Evolutionary conservation across 1,140 invertebrate species (phyloP), one percentile per base, ranked within the genome.

Genomic region (Tetramorium alpestre): DNA sequence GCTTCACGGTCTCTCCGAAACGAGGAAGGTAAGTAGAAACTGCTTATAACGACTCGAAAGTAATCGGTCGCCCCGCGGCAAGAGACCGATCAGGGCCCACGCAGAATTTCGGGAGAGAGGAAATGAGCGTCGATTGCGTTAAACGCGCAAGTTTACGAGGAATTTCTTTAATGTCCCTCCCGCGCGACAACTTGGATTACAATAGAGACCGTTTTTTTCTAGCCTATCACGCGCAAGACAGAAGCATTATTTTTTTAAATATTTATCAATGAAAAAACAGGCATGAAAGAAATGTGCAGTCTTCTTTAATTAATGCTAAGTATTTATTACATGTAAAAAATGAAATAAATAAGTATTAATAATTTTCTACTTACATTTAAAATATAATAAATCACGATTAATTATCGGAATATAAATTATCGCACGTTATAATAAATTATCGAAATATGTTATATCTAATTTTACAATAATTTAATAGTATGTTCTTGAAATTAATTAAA

Each of bases 1-100:
- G 91, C 87, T 89, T 88, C 81, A 80, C 86, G 91, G 81, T 88
- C 77, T 85, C 70, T 51, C 78, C 88, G 90, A 90, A 91, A 92
- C 90, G 87, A 85, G 88, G 70, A 91, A 81, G 77, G 69, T 65
- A 56, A 70, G 70, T 64, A 82, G 85, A 56, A 86, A 92, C 89
- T 75, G 65, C 69, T 90, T 86, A 73, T 84, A 88, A 87, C 78
- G 87, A 89, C 49, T 85, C 85, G 84, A 90, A 85, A 89, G 73
- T 90, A 92, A 92, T 92, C 87, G 90, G 22, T 69, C 54, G 70
- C 69, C 75, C 76, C 72, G 67, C 60, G 87, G 85, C 90, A 49
- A 65, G 33, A 28, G 65, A 51, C 6, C 28, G 18, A 69, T 13
- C 16, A 13, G 56, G 41, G 8, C 25, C 75, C 69, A 58, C 62